Evolutionary conservation across 2,888 invertebrate species (phyloP), one percentile per base, ranked within the genome.

Genomic region (Synergus laeviventris): DNA sequence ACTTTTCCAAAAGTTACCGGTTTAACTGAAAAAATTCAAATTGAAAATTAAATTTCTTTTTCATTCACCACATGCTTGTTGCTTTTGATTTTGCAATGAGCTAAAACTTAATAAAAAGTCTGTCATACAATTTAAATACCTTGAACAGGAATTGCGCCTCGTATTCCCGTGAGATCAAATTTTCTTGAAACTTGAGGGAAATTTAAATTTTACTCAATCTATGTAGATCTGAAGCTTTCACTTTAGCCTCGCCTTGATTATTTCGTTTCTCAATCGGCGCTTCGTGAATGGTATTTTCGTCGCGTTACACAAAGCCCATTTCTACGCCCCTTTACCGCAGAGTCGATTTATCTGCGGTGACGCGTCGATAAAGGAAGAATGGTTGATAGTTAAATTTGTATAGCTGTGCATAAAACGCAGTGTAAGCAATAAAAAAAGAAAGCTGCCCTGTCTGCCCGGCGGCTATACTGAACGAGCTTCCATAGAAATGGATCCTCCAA

Each of bases 351-450:
- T 66, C 24, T 42, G 45, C 66, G 66, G 66, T 45, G 39, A 66
- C 45, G 66, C 66, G 66, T 14, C 66, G 66, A 66, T 66, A 66
- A 66, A 66, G 66, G 66, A 66, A 66, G 45, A 66, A 66, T 66
- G 66, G 66, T 24, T 66, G 66, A 66, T 66, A 66, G 66, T 66
- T 66, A 66, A 66, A 66, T 66, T 66, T 66, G 66, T 66, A 66
- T 66, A 45, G 45, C 66, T 11, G 45, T 66, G 66, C 66, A 66
- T 66, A 66, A 66, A 66, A 45, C 42, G 66, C 66, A 66, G 45
- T 66, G 66, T 45, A 45, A 66, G 66, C 66, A 66, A 66, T 66
- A 66, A 66, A 66, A 21, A 66, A 66, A 66, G 42, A 66, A 66
- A 45, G 14, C 66, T 21, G 42, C 66, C n/a, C 21, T 45, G 66